These are phyloP conservation scores for Dendrocincla fuliginosa DNA, from an alignment of 2,797 vertebrate genomes.

Conservation along the genomic window DNA sequence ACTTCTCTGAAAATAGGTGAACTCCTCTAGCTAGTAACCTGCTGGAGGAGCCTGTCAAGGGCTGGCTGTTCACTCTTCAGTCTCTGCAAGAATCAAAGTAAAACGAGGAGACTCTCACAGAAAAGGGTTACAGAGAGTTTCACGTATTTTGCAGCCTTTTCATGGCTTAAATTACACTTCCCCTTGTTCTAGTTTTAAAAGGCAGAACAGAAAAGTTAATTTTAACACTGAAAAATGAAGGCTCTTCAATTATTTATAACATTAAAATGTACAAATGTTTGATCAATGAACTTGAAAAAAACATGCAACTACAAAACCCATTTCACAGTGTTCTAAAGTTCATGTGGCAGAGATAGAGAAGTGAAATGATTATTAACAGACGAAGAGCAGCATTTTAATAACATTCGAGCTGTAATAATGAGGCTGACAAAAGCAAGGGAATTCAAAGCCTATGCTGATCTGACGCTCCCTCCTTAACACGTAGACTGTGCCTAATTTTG, in stretches of 20 bases:
- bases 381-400: constrained; percentile 74
- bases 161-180: constrained; percentile 71
- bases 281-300: constrained; percentile 76
- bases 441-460: constrained; percentile 60
- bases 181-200: constrained; percentile 73
- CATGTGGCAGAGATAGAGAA: constrained; percentile 71
- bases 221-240: constrained; percentile 71
- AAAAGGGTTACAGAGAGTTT: constrained; percentile 66
- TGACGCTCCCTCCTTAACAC: constrained; percentile 45
- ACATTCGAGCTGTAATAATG: constrained; percentile 67
- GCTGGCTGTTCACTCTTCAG: constrained; percentile 49
- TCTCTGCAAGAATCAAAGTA: constrained; percentile 67
- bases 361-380: constrained; percentile 72
- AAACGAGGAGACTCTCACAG: constrained; percentile 50
- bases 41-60: constrained; percentile 63
- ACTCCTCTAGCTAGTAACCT: constrained; percentile 65
- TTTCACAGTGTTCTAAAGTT: constrained; percentile 71
- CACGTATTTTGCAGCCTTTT: constrained; percentile 66
- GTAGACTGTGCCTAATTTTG: constrained; percentile 29
- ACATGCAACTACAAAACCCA: constrained; percentile 72
- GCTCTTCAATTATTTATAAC: constrained; percentile 76
- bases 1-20: constrained; percentile 58
- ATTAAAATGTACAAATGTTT: constrained; percentile 78
- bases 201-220: constrained; percentile 76
- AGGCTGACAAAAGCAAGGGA: constrained; percentile 71